Evolutionary conservation across 1,140 invertebrate genomes (phyloP), one percentile per base, ranked within the genome.

Genomic region (Aporrectodea caliginosa): DNA sequence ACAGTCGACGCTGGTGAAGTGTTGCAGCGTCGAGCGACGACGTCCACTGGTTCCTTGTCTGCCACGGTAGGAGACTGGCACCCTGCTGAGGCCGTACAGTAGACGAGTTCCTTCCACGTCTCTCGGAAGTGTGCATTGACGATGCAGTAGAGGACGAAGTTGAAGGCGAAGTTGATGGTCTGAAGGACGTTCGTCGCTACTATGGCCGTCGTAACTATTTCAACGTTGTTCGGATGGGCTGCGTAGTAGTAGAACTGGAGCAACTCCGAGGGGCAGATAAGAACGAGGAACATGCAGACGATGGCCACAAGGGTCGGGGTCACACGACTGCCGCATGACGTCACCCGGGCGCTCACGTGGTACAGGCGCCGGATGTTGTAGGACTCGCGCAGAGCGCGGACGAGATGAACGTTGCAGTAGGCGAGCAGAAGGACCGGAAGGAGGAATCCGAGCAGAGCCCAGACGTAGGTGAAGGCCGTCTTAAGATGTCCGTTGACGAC

Each of bases 261-360:
- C 22, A 79, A 16, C 78, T 79, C 78, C 22, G 72, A 79, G 43
- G 78, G 78, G 22, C 69, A 76, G 35, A 79, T 73, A 73, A 79
- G 58, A 14, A 79, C 35, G 29, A 76, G 22, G 78, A 76, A 77
- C 2, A 76, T 32, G 73, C 27, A 58, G 16, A 79, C 35, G 27
- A 77, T 79, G 43, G 73, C 73, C 27, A 79, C 32, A 35, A 79
- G 31, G n/a, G 73, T 79, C 29, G 73, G 68, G 12, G 78, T 79
- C 16, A 79, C 33, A 31, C 35, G 72, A 22, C n/a, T 76, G 35
- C 58, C 78, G 32, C 14, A 22, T 2, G 32, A 43, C 14, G 34
- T 33, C n/a, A 35, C 1, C 2, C 12, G 12, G 1, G 58, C 73
- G 14, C 32, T 31, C 27, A 30, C 27, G 16, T 16, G 22, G 73